Conservation (phyloP, 2,113 vertebrate genomes). For the Pandion haliaetus region DNA sequence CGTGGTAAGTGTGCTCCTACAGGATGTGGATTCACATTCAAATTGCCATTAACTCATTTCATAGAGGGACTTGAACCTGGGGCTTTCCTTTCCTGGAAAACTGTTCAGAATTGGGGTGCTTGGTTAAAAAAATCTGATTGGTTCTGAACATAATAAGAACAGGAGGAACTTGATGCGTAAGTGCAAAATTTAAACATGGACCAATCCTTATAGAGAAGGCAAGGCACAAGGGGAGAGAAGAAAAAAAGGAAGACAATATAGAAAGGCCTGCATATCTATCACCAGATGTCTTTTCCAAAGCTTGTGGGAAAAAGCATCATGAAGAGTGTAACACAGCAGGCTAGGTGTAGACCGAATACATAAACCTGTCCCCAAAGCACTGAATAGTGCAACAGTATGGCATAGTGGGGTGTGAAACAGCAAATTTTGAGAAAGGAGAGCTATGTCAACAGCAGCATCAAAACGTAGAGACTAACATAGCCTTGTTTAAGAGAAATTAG, state of each 20-base stretch:
- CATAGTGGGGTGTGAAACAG: conserved; percentile 27
- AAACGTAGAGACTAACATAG: neutral
- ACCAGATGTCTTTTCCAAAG: conserved; percentile 17
- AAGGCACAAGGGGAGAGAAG: neutral
- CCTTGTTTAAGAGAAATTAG: conserved; percentile 53
- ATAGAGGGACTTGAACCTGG: neutral
- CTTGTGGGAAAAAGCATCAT: neutral
- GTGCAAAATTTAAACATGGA: neutral
- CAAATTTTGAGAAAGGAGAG: conserved; percentile 33
- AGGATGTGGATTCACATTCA: neutral
- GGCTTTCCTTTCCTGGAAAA: neutral
- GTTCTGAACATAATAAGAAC: neutral
- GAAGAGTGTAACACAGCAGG: neutral
- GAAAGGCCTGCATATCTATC: neutral
- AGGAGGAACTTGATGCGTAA: neutral
- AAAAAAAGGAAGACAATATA: neutral
- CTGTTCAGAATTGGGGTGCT: neutral
- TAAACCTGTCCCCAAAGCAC: conserved; percentile 1
- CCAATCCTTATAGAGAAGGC: neutral
- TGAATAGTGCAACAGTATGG: neutral
- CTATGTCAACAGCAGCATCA: neutral
- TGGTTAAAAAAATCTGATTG: neutral
- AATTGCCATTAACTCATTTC: neutral
- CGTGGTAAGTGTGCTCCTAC: neutral
- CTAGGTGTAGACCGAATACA: neutral